Evolutionary conservation across 1,140 invertebrate species (phyloP), one percentile per base, ranked within the genome.

Genomic region (Penaeus chinensis): DNA sequence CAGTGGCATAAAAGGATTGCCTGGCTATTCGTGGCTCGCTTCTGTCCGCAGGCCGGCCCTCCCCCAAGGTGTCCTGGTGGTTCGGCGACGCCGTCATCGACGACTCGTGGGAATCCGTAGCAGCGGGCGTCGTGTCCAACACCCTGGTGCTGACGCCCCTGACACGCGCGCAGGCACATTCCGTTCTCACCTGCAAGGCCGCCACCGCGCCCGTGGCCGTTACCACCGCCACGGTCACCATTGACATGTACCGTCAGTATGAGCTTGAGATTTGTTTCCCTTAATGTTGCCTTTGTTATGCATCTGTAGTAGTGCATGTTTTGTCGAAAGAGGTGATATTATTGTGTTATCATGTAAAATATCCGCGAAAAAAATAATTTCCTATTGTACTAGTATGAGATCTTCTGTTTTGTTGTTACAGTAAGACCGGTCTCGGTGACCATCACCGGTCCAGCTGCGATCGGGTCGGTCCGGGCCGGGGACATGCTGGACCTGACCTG

Each of bases 21-120:
- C 16, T 54, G 54, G 54, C 16, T 54, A 54, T 54, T 13, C 54
- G 54, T 54, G 62, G 47, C 80, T 84, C 60, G 47, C 61, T 61
- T 71, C 61, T 62, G 78, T 24, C 60, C 24, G 7, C 92, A 96
- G 96, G 96, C 89, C 94, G 94, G 88, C 96, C 96, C 42, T 93
- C 94, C 89, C 96, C 96, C 2, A 93, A 94, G 87, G 94, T 97
- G n/a, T 95, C 94, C 66, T 97, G 96, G 96, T 90, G 89, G 89
- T 78, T 90, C 61, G 74, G 83, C 8, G 89, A 90, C 8, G 80
- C 89, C 1, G 82, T 90, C 61, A 89, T 90, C 71, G 89, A 90
- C 84, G 89, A 90, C 87, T 88, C 88, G 32, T 90, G 82, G 71
- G 37, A 63, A 24, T 74, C 79, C n/a, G 66, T 71, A 4, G 84